These are phyloP conservation scores for Plecotus auritus DNA, from an alignment of 2,113 vertebrate genomes.

Conservation along the genomic window DNA sequence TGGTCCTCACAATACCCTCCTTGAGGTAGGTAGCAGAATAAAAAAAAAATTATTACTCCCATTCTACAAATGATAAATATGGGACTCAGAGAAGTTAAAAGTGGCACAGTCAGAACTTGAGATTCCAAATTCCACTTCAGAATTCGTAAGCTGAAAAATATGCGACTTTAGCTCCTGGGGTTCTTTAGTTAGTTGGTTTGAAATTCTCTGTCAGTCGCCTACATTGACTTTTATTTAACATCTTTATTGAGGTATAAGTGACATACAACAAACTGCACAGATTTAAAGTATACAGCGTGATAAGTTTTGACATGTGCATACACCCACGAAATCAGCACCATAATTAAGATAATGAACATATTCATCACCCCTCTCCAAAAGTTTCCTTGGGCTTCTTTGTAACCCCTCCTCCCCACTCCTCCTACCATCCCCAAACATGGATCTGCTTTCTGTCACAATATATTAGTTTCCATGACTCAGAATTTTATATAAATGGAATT, in stretches of 20 bases:
- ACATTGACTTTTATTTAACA: not conserved
- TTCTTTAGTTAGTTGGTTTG: not conserved
- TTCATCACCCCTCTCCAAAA: not conserved
- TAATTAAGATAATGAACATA: slow-evolving; percentile 10
- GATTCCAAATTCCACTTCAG: not conserved
- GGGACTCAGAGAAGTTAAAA: not conserved
- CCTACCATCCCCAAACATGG: not conserved
- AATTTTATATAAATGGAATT: not conserved
- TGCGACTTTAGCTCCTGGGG: not conserved
- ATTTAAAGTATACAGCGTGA: not conserved
- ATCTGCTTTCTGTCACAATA: not conserved
- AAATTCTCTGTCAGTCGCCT: slow-evolving; percentile 4
- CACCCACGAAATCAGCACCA: not conserved
- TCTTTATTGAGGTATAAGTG: not conserved
- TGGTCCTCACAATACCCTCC: not conserved
- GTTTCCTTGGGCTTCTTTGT: not conserved
- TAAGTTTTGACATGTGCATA: slow-evolving; percentile 10
- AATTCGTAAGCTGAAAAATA: not conserved
- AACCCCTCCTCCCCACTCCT: not conserved
- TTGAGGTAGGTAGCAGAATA: not conserved
- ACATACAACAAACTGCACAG: not conserved
- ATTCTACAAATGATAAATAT: not conserved
- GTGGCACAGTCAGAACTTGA: not conserved
- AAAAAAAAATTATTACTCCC: not conserved
- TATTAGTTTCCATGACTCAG: not conserved